phyloP scores from a whole-genome alignment of 1,140 invertebrate species.

The Philotrypesis tridentata region DNA sequence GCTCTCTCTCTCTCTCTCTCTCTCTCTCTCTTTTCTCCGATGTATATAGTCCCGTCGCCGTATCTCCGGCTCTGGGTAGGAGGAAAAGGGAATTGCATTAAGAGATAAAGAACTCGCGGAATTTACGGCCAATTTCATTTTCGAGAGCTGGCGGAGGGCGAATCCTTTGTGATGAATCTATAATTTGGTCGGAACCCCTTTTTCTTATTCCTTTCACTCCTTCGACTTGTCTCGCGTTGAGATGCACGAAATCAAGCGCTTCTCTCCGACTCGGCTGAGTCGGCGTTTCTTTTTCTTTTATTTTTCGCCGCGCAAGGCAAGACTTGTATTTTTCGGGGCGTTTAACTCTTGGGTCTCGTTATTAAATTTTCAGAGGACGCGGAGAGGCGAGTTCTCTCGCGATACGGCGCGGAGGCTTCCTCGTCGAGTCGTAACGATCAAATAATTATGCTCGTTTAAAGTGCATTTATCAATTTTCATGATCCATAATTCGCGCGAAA shows the following conservation, averaged over 20 bases:
- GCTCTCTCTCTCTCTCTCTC: too few species aligned
- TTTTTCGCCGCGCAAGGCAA: neutral
- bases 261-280: neutral
- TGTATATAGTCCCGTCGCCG: neutral
- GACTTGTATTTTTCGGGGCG: neutral
- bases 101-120: conserved; percentile 57
- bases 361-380: neutral
- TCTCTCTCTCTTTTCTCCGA: neutral
- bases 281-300: neutral
- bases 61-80: conserved; percentile 32
- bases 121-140: conserved; percentile 57
- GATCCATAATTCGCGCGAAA: too few species aligned
- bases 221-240: neutral
- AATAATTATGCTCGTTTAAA: neutral
- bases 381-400: neutral
- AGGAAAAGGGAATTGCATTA: conserved; percentile 49
- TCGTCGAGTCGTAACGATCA: neutral
- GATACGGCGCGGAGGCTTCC: neutral
- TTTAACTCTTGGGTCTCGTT: neutral
- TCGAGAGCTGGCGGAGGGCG: neutral
- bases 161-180: conserved; percentile 25
- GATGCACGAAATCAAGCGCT: neutral
- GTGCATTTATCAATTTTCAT: neutral
- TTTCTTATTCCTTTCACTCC: neutral
- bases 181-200: neutral